Percentiles rank a stretch among this genome's conserved stretches.
These are phyloP conservation scores for Gonatopus flavifemur DNA, from an alignment of 1,140 invertebrate genomes.

Conservation along the genomic window DNA sequence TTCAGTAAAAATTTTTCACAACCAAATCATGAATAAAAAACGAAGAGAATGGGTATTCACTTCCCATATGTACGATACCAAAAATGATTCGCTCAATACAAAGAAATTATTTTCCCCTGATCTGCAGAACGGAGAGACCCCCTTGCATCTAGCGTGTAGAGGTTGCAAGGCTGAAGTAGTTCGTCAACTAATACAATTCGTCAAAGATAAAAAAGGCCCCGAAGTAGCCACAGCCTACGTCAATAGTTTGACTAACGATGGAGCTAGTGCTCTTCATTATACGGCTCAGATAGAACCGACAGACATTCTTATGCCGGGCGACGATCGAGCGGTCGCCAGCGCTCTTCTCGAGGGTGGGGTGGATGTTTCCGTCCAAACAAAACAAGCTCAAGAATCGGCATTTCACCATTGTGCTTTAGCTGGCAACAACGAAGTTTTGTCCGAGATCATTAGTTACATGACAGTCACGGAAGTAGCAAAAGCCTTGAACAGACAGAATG, in stretches of 20 bases:
- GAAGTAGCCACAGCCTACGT: constrained; percentile 74
- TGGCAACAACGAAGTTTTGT: constrained; percentile 93
- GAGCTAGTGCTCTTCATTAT: constrained; percentile 92
- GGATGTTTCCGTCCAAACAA: constrained; percentile 82
- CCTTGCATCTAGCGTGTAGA: constrained; percentile 86
- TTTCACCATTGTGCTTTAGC: constrained; percentile 93
- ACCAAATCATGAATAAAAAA: no score
- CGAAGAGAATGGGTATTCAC: no score
- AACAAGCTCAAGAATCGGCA: constrained; percentile 86
- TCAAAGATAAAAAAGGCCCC: constrained; percentile 72
- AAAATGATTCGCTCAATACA: no score
- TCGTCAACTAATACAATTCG: constrained; percentile 80
- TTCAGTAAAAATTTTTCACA: no score
- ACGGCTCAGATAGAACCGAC: constrained; percentile 78
- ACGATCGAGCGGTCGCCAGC: constrained; percentile 88
- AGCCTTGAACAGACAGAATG: constrained; percentile 90
- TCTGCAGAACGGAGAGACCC: constrained; percentile 95
- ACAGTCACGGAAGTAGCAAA: constrained; percentile 83
- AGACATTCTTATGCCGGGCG: constrained; percentile 72
- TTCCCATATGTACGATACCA: no score
- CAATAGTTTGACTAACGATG: constrained; percentile 83
- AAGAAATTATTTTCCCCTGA: no score
- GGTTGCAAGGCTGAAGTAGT: constrained; percentile 86
- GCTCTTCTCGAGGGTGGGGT: constrained; percentile 87
- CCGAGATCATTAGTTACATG: constrained; percentile 91